A percentile compares a stretch with the other conserved stretches of the same genome.
Evolutionary conservation across 2,888 invertebrate species (phyloP).

Genomic region (Myopa tessellatipennis): DNA sequence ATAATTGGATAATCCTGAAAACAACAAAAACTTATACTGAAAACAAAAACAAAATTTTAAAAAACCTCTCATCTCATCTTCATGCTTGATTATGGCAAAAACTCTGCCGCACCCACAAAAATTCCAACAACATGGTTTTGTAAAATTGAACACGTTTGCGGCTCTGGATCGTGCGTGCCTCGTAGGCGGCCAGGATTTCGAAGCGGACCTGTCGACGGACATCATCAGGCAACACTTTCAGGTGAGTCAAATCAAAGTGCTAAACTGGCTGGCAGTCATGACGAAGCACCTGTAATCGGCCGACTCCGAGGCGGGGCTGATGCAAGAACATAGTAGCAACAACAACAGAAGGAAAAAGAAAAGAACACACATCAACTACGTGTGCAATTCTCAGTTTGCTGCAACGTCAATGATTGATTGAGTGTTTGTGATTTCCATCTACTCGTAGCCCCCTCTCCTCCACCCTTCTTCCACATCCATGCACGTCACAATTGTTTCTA

Average conservation of each 20-base stretch:
- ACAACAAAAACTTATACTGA: neutral
- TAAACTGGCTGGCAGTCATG: neutral
- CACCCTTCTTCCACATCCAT: neutral
- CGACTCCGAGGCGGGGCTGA: neutral
- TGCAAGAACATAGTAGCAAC: neutral
- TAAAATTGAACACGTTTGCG: slow-evolving; percentile 40
- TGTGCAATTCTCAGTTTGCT: neutral
- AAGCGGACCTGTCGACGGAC: slow-evolving; percentile 68
- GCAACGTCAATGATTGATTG: slow-evolving; percentile 15
- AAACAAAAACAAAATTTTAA: neutral
- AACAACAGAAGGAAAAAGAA: too few species aligned
- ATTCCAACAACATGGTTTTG: neutral
- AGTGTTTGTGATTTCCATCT: neutral
- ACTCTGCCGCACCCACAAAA: neutral
- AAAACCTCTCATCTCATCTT: neutral
- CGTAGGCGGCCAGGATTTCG: slow-evolving; percentile 67
- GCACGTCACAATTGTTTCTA: neutral
- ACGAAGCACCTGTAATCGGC: neutral
- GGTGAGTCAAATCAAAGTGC: slow-evolving; percentile 55
- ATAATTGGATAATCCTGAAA: neutral
- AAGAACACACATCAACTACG: neutral
- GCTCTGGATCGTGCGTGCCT: slow-evolving; percentile 33
- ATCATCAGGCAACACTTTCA: slow-evolving; percentile 69
- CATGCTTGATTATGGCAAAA: neutral
- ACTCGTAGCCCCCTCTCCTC: neutral